A percentile compares a stretch with the other conserved stretches of the same genome.
Evolutionary conservation across 1,140 invertebrate genomes (phyloP).

Genomic region (Cephus cinctus): DNA sequence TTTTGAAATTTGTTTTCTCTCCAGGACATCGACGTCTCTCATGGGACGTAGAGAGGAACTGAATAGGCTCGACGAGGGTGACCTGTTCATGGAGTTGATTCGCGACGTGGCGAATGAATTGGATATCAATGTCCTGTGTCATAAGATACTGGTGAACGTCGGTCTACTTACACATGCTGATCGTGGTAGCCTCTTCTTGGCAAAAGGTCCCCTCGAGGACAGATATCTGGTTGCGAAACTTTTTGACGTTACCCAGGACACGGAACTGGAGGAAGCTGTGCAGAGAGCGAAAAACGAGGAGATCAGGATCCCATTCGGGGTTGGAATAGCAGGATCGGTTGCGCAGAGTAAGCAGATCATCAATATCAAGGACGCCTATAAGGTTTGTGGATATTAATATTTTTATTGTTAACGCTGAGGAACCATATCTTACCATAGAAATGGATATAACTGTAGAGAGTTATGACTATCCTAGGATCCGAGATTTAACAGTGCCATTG

Average conservation of each 20-base stretch:
- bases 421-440: not conserved
- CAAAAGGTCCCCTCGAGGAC: constrained; percentile 72
- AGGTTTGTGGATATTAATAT: constrained; percentile 57
- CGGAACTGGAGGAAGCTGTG: constrained; percentile 77
- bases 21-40: constrained; percentile 33
- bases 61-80: constrained; percentile 71
- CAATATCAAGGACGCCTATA: constrained; percentile 89
- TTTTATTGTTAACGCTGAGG: not conserved
- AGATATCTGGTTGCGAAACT: constrained; percentile 86
- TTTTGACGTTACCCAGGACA: constrained; percentile 88
- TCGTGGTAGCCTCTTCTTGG: constrained; percentile 83
- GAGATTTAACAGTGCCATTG: constrained; percentile 89
- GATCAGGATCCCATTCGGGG: constrained; percentile 84
- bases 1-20: constrained; percentile 26
- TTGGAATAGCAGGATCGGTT: constrained; percentile 86
- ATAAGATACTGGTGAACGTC: constrained; percentile 92
- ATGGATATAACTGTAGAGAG: not conserved
- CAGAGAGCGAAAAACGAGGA: constrained; percentile 72
- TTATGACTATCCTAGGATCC: constrained; percentile 63
- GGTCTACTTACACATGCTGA: constrained; percentile 84
- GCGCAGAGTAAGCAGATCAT: constrained; percentile 85
- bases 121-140: constrained; percentile 89
- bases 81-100: constrained; percentile 91
- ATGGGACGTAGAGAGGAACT: constrained; percentile 58
- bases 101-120: constrained; percentile 90